A percentile compares a stretch with the other conserved stretches of the same genome.
These are phyloP conservation scores for Eublepharis macularius DNA, from an alignment of 2,113 vertebrate genomes.

Conservation along the genomic window DNA sequence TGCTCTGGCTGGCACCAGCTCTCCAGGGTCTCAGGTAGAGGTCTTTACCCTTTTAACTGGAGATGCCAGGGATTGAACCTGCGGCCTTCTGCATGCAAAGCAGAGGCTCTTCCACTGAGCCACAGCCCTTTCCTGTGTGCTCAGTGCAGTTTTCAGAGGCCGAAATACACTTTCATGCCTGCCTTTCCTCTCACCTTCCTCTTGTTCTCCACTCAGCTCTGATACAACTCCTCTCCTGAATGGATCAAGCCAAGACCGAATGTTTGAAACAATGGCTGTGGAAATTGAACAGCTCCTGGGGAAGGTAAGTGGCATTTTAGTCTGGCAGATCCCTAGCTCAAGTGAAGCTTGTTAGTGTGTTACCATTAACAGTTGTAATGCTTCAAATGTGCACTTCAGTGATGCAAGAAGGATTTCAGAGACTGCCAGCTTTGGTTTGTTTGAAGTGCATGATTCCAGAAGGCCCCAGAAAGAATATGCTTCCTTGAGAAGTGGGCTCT, in stretches of 20 bases:
- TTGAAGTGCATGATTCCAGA: not conserved
- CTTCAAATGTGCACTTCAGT: no score
- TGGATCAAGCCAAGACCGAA: conserved; percentile 97
- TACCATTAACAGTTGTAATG: not conserved
- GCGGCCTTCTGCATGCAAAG: no score
- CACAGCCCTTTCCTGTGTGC: no score
- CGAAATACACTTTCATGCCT: not conserved
- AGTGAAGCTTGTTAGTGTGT: fast-evolving
- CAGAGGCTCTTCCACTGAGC: no score
- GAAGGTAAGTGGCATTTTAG: conserved; percentile 78
- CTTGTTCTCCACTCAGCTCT: conserved; percentile 76
- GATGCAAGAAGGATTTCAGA: not conserved
- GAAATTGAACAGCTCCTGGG: conserved; percentile 96
- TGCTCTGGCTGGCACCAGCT: no score
- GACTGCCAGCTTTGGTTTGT: not conserved
- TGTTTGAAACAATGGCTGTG: conserved; percentile 99
- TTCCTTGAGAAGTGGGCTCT: not conserved
- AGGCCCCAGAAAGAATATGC: not conserved
- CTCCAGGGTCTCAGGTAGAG: no score
- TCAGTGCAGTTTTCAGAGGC: not conserved
- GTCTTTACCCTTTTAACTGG: no score
- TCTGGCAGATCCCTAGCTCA: not conserved
- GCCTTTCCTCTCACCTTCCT: conserved; percentile 34
- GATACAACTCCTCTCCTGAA: conserved; percentile 95
- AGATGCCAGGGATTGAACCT: no score